Evolutionary conservation across 92 coral and sea anemone species (phyloP), one percentile per base, ranked within the genome.

Genomic region (Plumapathes pennacea): DNA sequence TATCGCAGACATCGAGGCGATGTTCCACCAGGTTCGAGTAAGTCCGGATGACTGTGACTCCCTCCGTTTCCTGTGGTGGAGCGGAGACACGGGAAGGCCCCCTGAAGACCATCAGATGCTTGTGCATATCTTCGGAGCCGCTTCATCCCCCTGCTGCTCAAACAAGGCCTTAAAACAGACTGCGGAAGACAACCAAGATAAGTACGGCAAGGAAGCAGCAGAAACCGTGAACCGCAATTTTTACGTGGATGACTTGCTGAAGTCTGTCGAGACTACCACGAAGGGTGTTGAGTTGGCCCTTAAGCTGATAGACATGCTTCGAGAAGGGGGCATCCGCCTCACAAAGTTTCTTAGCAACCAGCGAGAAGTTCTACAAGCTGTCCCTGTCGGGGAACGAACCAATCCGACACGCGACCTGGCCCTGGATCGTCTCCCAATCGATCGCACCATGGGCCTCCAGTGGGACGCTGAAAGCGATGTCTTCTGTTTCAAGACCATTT

Each of bases 381-480:
- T 76, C n/a, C 76, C 76, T 10, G 50, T 49, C 12, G 49, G 43
- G 23, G 76, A 76, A 27, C 37, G 77, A 50, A 56, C 71, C 2
- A 13, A 52, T 6, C 69, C 83, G 5, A 42, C 62, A 0, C 69
- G 54, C 3, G 72, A 56, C 54, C 26, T 75, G 10, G 80, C 39
- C 32, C 14, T 75, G 12, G 82, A 55, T 26, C 24, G 33, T 19
- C 19, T 75, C n/a, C 69, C 75, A 1, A 75, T 75, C 50, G 51
- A 66, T 22, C 75, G 69, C 19, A 59, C 76, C 20, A 30, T 76
- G 39, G 83, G 83, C 0, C 44, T 57, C 3, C 36, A 57, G 22
- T 77, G 77, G 84, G 77, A 77, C 33, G 77, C 84, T 4, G 88
- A n/a, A n/a, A n/a, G n/a, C n/a, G n/a, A n/a, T n/a, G n/a, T n/a